These are phyloP conservation scores for Amblyopsis hoosieri DNA, from an alignment of 2,797 vertebrate species.

Conservation along the genomic window DNA sequence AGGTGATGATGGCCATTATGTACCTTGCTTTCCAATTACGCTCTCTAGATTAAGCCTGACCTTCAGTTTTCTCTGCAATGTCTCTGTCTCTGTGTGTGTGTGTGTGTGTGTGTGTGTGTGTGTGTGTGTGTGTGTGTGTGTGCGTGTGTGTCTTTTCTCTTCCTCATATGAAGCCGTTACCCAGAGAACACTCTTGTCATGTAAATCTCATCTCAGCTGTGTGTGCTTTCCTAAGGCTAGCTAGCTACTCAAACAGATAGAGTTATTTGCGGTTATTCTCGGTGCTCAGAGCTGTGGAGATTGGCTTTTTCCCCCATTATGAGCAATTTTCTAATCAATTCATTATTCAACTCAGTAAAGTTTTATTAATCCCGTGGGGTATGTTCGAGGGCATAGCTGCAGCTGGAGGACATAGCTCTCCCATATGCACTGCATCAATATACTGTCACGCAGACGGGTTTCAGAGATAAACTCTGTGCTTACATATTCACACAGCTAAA, in stretches of 20 bases:
- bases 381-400: constrained; percentile 60
- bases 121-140: constrained; percentile 5
- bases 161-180: constrained; percentile 73
- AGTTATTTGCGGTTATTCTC: constrained; percentile 63
- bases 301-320: constrained; percentile 66
- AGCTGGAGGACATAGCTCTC: constrained; percentile 71
- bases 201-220: constrained; percentile 75
- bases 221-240: constrained; percentile 69
- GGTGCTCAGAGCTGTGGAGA: constrained; percentile 66
- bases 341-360: constrained; percentile 79
- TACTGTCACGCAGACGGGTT: constrained; percentile 50
- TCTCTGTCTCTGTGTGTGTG: constrained; percentile 37
- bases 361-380: constrained; percentile 78
- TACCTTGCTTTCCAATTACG: constrained; percentile 99
- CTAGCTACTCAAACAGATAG: constrained; percentile 65
- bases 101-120: constrained; percentile 29
- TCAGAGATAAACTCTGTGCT: constrained; percentile 58
- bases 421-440: constrained; percentile 62
- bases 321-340: constrained; percentile 76
- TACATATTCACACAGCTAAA: constrained; percentile 59
- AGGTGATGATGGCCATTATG: constrained; percentile 99
- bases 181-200: constrained; percentile 76
- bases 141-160: constrained; percentile 40
- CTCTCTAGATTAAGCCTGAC: constrained; percentile 99
- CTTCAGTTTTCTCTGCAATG: constrained; percentile 90